Conservation (phyloP, 2,113 vertebrate species). For the Porphyrio hochstetteri region DNA sequence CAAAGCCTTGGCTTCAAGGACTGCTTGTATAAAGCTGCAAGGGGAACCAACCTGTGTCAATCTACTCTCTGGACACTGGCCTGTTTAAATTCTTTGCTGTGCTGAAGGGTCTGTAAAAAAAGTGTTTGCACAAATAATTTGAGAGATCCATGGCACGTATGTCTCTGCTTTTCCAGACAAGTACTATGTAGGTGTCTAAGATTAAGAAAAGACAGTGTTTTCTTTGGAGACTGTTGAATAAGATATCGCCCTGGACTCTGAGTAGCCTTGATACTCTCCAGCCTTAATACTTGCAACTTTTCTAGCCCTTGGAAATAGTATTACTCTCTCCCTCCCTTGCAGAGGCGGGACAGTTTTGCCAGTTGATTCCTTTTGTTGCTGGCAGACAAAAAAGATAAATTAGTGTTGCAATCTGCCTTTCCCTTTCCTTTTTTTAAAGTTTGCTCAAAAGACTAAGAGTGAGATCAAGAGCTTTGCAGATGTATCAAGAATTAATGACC, state of each 20-base stretch:
- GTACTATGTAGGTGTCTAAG: background rate
- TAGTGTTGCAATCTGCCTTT: background rate
- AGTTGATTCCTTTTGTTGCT: background rate
- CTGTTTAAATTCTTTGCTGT: background rate
- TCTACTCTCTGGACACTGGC: background rate
- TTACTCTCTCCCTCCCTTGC: background rate
- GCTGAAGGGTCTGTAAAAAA: background rate
- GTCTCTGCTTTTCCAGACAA: background rate
- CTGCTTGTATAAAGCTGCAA: background rate
- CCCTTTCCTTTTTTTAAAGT: background rate
- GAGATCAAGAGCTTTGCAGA: slow-evolving; percentile 39
- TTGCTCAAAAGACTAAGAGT: background rate
- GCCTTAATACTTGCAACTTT: background rate
- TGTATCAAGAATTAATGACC: slow-evolving; percentile 56
- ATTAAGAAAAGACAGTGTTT: background rate
- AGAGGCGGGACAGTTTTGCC: background rate
- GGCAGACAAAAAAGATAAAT: background rate
- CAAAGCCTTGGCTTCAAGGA: background rate
- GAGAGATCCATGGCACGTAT: background rate
- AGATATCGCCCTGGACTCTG: background rate
- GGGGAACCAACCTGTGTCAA: background rate
- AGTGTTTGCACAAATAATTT: background rate
- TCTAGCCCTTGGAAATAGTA: background rate
- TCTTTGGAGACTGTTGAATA: background rate
- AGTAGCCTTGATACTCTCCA: background rate